A percentile compares a stretch with the other conserved stretches of the same genome.
Evolutionary conservation across 2,888 invertebrate species (phyloP).

Genomic region (Sclerodermus sp.): DNA sequence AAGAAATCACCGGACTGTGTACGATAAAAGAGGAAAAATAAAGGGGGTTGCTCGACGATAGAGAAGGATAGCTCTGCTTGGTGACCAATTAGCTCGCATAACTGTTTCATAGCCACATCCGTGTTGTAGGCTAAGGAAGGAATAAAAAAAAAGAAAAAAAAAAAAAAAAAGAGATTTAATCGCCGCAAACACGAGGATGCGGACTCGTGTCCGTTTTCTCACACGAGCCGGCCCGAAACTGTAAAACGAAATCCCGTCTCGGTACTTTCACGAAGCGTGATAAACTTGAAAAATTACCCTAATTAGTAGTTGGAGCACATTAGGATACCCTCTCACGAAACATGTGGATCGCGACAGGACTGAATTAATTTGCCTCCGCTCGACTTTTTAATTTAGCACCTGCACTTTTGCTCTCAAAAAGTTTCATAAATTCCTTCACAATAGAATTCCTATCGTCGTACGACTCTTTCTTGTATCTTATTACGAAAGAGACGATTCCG

Average conservation of each 20-base stretch:
- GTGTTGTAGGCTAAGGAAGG: constrained; percentile 27
- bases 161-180: constrained; percentile 39
- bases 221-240: constrained; percentile 18
- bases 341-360: constrained; percentile 10
- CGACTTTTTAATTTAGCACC: too few relatives aligned
- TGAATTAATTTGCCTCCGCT: constrained; percentile 20
- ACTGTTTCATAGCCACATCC: constrained; percentile 41
- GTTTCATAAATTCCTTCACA: too few relatives aligned
- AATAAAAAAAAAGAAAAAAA: too few relatives aligned
- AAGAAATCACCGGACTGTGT: constrained; percentile 23
- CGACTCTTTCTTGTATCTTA: too few relatives aligned
- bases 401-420: too few relatives aligned
- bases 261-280: constrained; percentile 5
- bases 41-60: constrained; percentile 13
- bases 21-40: constrained; percentile 1
- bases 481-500: too few relatives aligned
- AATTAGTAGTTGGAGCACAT: constrained; percentile 26
- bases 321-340: constrained; percentile 7
- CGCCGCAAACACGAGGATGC: constrained; percentile 33
- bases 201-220: constrained; percentile 38
- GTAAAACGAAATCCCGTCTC: background rate
- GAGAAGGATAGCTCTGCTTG: constrained; percentile 23
- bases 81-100: constrained; percentile 47
- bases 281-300: constrained; percentile 26
- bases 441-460: too few relatives aligned